These are phyloP conservation scores for Teleiodes luculella DNA, from an alignment of 2,888 invertebrate genomes.

Conservation along the genomic window DNA sequence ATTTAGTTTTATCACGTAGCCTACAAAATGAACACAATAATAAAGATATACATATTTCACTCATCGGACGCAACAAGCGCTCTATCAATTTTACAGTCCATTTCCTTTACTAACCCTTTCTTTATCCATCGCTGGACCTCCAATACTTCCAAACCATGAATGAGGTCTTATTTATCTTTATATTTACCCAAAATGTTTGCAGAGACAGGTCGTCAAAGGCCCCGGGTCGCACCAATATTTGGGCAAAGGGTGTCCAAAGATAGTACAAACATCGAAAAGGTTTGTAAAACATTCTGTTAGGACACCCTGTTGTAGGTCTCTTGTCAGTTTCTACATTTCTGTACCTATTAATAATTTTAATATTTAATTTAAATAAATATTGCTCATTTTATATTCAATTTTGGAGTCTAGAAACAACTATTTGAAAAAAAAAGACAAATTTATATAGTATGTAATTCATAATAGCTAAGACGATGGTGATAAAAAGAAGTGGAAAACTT, in stretches of 20 bases:
- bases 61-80: no score
- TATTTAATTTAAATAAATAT: background rate
- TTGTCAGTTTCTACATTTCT: background rate
- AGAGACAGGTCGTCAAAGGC: slow-evolving; percentile 42
- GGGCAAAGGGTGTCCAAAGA: slow-evolving; percentile 42
- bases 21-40: no score
- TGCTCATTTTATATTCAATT: no score
- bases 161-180: background rate
- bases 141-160: background rate
- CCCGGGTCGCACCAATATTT: slow-evolving; percentile 44
- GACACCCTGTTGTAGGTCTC: slow-evolving; percentile 19
- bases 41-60: no score
- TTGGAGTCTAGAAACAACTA: no score
- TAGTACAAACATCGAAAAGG: background rate
- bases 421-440: no score
- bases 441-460: no score
- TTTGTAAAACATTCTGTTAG: slow-evolving; percentile 10
- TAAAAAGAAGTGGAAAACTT: no score
- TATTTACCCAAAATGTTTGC: slow-evolving; percentile 30
- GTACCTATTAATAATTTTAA: background rate
- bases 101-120: background rate
- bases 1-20: no score
- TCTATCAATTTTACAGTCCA: background rate
- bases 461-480: no score
- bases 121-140: background rate